Conservation (phyloP, 2,797 vertebrate species). For the Pelobates cultripes region DNA sequence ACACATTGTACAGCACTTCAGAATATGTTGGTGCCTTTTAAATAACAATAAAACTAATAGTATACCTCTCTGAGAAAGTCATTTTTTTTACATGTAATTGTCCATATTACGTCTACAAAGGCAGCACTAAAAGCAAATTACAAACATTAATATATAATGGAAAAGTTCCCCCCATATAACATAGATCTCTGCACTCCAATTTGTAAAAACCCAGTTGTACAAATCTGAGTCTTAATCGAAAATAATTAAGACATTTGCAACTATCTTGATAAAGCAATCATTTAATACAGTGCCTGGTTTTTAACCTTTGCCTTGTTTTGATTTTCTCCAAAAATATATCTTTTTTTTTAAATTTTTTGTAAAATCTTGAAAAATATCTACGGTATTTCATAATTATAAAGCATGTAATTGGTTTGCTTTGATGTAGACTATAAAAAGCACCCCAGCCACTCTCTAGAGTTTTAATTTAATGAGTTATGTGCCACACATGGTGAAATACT, state of each 20-base stretch:
- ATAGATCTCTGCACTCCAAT: not conserved
- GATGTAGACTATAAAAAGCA: conserved; percentile 25
- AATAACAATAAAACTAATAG: too few species aligned
- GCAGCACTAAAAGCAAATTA: not conserved
- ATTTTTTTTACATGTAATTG: too few species aligned
- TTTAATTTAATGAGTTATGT: conserved; percentile 43
- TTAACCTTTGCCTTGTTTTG: conserved; percentile 12
- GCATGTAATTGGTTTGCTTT: conserved; percentile 6
- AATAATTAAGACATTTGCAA: not conserved
- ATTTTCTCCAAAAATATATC: not conserved
- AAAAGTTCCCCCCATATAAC: not conserved
- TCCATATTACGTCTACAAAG: too few species aligned
- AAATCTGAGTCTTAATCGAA: conserved; percentile 7
- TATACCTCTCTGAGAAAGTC: too few species aligned
- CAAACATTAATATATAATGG: not conserved
- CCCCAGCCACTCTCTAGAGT: conserved; percentile 12
- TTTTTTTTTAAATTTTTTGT: too few species aligned
- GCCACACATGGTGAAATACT: conserved; percentile 44
- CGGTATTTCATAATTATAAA: conserved; percentile 9
- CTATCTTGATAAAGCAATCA: conserved; percentile 16
- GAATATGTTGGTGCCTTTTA: too few species aligned
- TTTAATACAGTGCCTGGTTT: not conserved
- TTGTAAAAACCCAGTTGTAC: not conserved
- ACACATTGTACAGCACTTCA: too few species aligned
- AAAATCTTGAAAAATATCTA: not conserved